Evolutionary conservation across 2,888 invertebrate species (phyloP).

Genomic region (Pandemis corylana): DNA sequence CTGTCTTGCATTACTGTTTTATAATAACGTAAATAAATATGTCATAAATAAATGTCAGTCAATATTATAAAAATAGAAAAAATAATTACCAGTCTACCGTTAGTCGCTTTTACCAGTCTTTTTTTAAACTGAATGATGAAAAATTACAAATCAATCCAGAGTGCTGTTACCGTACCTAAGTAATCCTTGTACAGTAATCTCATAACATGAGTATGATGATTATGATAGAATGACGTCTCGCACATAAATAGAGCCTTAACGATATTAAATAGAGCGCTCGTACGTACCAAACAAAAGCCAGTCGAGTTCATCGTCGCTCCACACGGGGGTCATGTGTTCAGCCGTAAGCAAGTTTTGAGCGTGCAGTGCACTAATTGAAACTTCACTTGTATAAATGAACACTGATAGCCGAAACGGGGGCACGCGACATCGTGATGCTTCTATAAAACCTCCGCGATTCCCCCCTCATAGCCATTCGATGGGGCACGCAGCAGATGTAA

Average conservation of each 20-base stretch:
- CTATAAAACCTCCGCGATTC: slow-evolving; percentile 50
- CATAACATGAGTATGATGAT: too few relatives aligned
- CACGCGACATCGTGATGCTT: slow-evolving; percentile 60
- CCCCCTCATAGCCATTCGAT: slow-evolving; percentile 48
- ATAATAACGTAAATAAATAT: too few relatives aligned
- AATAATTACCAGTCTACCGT: too few relatives aligned
- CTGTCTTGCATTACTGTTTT: too few relatives aligned
- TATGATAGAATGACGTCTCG: not conserved
- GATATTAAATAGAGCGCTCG: not conserved
- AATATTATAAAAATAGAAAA: too few relatives aligned
- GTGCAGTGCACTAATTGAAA: slow-evolving; percentile 49
- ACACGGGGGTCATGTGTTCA: slow-evolving; percentile 18
- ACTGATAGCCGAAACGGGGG: slow-evolving; percentile 58
- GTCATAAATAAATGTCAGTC: too few relatives aligned
- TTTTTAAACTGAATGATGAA: not conserved
- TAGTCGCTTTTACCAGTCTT: too few relatives aligned
- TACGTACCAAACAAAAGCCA: slow-evolving; percentile 45
- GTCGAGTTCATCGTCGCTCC: slow-evolving; percentile 44
- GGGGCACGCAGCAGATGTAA: slow-evolving; percentile 41
- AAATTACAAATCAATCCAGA: not conserved
- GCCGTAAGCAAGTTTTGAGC: slow-evolving; percentile 9
- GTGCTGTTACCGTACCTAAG: not conserved
- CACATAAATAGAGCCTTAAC: slow-evolving; percentile 2
- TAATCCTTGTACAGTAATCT: not conserved
- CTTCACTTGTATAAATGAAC: slow-evolving; percentile 60